Conservation (phyloP, 2,888 invertebrate genomes). For the Mesochorus sp. region DNA sequence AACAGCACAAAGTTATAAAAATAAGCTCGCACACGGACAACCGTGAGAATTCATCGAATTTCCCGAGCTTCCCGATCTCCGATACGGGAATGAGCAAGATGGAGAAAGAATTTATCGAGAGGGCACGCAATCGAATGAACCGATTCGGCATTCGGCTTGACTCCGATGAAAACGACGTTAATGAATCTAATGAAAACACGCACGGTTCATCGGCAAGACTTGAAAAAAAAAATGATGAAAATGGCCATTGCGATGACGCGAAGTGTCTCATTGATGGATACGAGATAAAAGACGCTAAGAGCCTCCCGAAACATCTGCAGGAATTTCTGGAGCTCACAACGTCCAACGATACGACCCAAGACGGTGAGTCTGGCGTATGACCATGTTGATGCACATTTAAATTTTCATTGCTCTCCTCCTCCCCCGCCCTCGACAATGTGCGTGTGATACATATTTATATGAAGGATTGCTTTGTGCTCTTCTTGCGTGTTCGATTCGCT, state of each 20-base stretch:
- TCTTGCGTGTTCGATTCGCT: constrained; percentile 77
- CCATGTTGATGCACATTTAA: constrained; percentile 76
- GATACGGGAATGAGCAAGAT: constrained; percentile 82
- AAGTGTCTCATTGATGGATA: constrained; percentile 87
- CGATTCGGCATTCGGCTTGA: constrained; percentile 87
- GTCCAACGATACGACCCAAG: constrained; percentile 80
- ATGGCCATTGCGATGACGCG: constrained; percentile 76
- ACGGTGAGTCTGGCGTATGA: constrained; percentile 82
- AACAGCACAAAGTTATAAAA: constrained; percentile 91
- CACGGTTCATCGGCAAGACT: constrained; percentile 70
- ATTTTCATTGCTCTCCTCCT: constrained; percentile 82
- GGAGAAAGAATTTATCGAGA: constrained; percentile 90
- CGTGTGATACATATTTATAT: constrained; percentile 39
- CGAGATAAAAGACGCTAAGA: constrained; percentile 85
- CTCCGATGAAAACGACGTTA: constrained; percentile 76
- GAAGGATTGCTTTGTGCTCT: constrained; percentile 82
- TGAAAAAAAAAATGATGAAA: constrained; percentile 77
- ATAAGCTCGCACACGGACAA: constrained; percentile 84
- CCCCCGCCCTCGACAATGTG: constrained; percentile 75
- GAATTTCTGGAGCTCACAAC: constrained; percentile 88
- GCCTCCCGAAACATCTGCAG: constrained; percentile 90
- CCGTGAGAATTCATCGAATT: constrained; percentile 62
- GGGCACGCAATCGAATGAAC: constrained; percentile 88
- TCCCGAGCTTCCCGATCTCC: too few relatives aligned
- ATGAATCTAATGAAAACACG: constrained; percentile 75